Evolutionary conservation across 2,113 vertebrate species (phyloP).

Genomic region (Myanophis thanlyinensis): DNA sequence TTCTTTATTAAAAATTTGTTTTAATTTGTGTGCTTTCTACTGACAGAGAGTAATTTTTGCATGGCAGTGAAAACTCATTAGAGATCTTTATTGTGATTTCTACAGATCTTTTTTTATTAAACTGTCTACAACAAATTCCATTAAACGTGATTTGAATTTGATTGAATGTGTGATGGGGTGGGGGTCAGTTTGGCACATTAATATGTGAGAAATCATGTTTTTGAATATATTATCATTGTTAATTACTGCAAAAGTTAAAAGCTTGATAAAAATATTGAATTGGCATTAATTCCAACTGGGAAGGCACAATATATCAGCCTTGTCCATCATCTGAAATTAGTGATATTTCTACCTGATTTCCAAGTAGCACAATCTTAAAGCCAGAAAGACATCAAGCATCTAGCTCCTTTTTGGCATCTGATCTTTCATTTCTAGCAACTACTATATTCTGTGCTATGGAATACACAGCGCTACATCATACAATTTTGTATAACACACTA

Average conservation of each 20-base stretch:
- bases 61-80: conserved; percentile 54
- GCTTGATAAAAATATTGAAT: conserved; percentile 51
- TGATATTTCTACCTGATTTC: conserved; percentile 43
- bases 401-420: background rate
- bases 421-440: background rate
- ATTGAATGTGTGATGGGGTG: conserved; percentile 36
- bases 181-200: conserved; percentile 34
- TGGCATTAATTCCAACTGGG: conserved; percentile 52
- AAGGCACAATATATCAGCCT: conserved; percentile 38
- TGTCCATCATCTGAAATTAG: conserved; percentile 49
- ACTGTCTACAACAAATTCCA: conserved; percentile 32
- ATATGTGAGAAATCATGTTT: conserved; percentile 45
- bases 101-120: conserved; percentile 36
- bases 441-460: background rate
- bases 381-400: background rate
- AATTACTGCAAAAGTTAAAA: conserved; percentile 31
- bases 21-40: conserved; percentile 58
- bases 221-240: conserved; percentile 52
- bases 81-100: conserved; percentile 43
- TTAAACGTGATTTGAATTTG: conserved; percentile 49
- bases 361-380: conserved; percentile 28
- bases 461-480: background rate
- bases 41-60: conserved; percentile 51
- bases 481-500: background rate
- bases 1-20: conserved; percentile 58